These are phyloP conservation scores for Nycticorax nycticorax DNA, from an alignment of 2,113 vertebrate genomes.

Conservation along the genomic window DNA sequence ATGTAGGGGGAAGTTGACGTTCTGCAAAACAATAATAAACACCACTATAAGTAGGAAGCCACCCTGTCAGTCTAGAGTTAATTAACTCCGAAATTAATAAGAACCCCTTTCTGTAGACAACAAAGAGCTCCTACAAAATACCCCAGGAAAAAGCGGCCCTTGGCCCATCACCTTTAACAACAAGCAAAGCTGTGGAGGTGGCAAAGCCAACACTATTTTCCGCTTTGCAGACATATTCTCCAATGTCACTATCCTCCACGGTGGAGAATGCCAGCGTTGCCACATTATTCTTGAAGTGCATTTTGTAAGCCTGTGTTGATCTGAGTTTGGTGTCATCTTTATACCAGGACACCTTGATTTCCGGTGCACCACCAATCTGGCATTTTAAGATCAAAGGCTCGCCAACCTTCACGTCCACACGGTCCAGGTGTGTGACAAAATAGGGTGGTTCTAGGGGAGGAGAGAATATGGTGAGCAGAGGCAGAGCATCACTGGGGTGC, in stretches of 20 bases:
- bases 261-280: slow-evolving; percentile 89
- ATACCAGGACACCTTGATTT: slow-evolving; percentile 97
- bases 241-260: slow-evolving; percentile 83
- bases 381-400: slow-evolving; percentile 89
- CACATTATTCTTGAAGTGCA: slow-evolving; percentile 89
- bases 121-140: neutral
- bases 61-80: neutral
- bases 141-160: slow-evolving; percentile 82
- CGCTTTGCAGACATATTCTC: slow-evolving; percentile 94
- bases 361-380: slow-evolving; percentile 90
- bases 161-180: slow-evolving; percentile 85
- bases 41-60: neutral
- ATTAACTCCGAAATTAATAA: neutral
- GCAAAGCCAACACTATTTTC: slow-evolving; percentile 90
- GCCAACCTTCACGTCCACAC: slow-evolving; percentile 88
- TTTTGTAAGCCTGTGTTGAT: slow-evolving; percentile 87
- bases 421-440: slow-evolving; percentile 88
- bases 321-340: slow-evolving; percentile 94
- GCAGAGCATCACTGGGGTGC: neutral
- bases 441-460: slow-evolving; percentile 87
- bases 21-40: slow-evolving; percentile 80
- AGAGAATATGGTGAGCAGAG: slow-evolving; percentile 49
- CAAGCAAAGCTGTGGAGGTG: slow-evolving; percentile 85
- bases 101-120: neutral
- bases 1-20: slow-evolving; percentile 90